A percentile compares a stretch with the other conserved stretches of the same genome.
These are phyloP conservation scores for Bombus turneri DNA, from an alignment of 1,140 invertebrate genomes.

Conservation along the genomic window DNA sequence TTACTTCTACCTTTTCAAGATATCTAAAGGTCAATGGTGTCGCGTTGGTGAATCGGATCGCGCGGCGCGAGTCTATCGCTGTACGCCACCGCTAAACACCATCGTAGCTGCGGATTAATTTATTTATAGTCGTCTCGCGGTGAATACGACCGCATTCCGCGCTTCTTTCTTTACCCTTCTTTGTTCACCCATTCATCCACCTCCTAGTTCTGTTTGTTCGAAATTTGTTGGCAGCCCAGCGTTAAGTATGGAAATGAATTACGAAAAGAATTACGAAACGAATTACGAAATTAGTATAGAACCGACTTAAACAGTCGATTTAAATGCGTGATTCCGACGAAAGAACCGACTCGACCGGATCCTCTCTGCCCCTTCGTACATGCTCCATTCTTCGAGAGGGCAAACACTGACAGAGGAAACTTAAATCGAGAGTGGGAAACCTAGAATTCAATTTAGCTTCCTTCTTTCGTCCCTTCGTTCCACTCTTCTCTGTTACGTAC, in stretches of 20 bases:
- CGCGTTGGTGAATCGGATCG: no score
- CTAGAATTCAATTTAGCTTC: constrained; percentile 40
- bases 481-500: background rate
- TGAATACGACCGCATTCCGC: background rate
- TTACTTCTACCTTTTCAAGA: no score
- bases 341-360: background rate
- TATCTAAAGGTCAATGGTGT: rapidly evolving
- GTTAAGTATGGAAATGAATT: constrained; percentile 68
- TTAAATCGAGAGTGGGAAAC: constrained; percentile 52
- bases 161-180: background rate
- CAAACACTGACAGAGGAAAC: constrained; percentile 13
- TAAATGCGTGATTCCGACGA: constrained; percentile 58
- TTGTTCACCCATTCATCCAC: background rate
- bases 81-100: background rate
- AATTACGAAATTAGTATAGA: constrained; percentile 67
- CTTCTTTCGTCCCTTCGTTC: background rate
- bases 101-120: background rate
- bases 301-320: constrained; percentile 67
- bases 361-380: background rate
- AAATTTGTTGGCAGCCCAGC: constrained; percentile 27
- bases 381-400: constrained; percentile 14
- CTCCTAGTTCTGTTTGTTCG: background rate
- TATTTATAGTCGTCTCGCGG: constrained; percentile 1
- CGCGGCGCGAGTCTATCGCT: no score
- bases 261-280: constrained; percentile 67